Evolutionary conservation across 2,797 vertebrate species (phyloP).

Genomic region (Eleutherodactylus coqui): DNA sequence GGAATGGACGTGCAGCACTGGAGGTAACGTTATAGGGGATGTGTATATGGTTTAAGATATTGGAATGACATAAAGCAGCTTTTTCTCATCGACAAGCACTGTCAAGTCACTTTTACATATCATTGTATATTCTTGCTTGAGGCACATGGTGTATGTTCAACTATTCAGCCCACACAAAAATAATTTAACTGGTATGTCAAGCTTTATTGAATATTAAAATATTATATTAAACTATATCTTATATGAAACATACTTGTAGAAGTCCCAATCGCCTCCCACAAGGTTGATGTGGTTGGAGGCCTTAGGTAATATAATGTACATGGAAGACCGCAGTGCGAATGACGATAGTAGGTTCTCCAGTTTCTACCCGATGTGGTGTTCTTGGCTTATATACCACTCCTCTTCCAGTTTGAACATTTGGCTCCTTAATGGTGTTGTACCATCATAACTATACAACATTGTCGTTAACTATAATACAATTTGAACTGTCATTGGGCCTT

Average conservation of each 20-base stretch:
- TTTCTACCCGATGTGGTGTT: too few species aligned
- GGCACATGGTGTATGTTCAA: conserved; percentile 76
- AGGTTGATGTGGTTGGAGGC: too few species aligned
- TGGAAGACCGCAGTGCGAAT: too few species aligned
- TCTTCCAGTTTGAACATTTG: too few species aligned
- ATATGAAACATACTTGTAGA: background rate
- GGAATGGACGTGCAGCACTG: background rate
- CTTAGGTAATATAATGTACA: too few species aligned
- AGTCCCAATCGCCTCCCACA: too few species aligned
- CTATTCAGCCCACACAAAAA: conserved; percentile 70
- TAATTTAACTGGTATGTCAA: conserved; percentile 78
- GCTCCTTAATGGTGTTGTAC: too few species aligned
- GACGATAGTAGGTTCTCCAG: too few species aligned
- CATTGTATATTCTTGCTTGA: conserved; percentile 76
- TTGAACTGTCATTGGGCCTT: too few species aligned
- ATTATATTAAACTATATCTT: background rate
- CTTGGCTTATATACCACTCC: too few species aligned
- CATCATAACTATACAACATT: too few species aligned
- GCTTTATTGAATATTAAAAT: conserved; percentile 51
- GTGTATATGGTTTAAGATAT: background rate
- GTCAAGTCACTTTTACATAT: conserved; percentile 72
- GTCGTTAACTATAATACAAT: too few species aligned
- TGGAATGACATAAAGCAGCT: conserved; percentile 44
- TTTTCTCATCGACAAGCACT: conserved; percentile 69
- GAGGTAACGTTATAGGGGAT: conserved; percentile 22